These are phyloP conservation scores for Eremophila alpestris DNA, from an alignment of 2,797 vertebrate genomes.

Conservation along the genomic window DNA sequence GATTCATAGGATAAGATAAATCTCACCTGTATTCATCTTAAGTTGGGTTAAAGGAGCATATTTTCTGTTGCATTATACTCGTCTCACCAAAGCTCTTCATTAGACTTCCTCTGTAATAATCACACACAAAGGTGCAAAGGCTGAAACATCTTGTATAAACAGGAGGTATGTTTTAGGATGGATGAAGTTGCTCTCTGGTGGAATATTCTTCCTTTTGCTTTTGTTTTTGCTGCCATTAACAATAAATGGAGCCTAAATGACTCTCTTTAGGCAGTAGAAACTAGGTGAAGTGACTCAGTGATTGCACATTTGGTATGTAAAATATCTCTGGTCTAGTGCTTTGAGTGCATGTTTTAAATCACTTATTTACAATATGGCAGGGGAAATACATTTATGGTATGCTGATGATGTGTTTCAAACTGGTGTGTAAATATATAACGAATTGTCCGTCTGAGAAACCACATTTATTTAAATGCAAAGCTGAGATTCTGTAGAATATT, in stretches of 20 bases:
- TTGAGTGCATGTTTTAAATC: background rate
- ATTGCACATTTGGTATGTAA: conserved; percentile 15
- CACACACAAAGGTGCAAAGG: background rate
- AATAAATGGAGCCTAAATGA: background rate
- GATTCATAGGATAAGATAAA: background rate
- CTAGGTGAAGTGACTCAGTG: conserved; percentile 14
- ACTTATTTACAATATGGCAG: background rate
- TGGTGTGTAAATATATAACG: background rate
- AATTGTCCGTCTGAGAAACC: background rate
- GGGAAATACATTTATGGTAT: background rate
- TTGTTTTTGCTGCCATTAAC: background rate
- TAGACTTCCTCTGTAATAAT: background rate
- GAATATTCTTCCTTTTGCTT: background rate
- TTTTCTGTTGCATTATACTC: background rate
- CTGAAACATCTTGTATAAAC: background rate
- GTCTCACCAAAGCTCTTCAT: background rate
- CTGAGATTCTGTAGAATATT: background rate
- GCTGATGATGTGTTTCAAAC: background rate
- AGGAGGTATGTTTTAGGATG: background rate
- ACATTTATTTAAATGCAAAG: background rate
- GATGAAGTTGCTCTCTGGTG: background rate
- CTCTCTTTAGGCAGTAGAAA: background rate
- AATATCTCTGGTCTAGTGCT: background rate
- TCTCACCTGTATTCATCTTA: background rate
- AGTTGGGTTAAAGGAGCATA: background rate